Evolutionary conservation across 1,140 invertebrate genomes (phyloP), one percentile per base, ranked within the genome.

Genomic region (Brachionus rubens): DNA sequence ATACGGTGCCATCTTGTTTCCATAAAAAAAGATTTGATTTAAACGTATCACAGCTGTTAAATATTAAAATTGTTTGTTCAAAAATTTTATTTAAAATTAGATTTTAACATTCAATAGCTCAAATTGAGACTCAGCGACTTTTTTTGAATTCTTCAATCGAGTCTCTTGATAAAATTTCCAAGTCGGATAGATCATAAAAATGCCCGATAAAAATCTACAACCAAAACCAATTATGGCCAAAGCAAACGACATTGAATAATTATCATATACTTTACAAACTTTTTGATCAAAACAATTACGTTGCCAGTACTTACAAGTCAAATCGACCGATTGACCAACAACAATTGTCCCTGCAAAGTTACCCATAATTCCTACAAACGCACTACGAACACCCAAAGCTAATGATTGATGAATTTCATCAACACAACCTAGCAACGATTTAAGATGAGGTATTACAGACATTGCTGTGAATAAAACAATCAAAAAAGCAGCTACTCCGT

Each of bases 391-490:
- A 3, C 40, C 62, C 5, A 67, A 36, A 28, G 62, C 41, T 6
- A 47, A 5, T 10, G 40, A 28, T 28, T 67, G 62, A 47, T 67
- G 1, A 10, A 26, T 43, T 16, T 46, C 9, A 46, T 43, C 10
- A 28, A 67, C 62, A 67, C 41, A 46, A 6, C 21, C 40, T n/a
- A 67, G 40, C 10, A 67, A n/a, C 6, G 41, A 0, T 46, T 67
- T 43, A 7, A 67, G 19, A 28, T 46, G 24, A 26, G 62, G 62
- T 28, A 67, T 46, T 24, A 46, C 10, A n/a, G 41, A 46, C 40
- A 67, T 46, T 16, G 62, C 62, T n/a, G 62, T 67, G 21, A 67
- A 67, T 28, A 67, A 67, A 47, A 67, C 62, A 36, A 67, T 46
- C 16, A 46, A 30, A 46, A 46, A 46, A 12, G 62, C 40, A 28